Base-by-base conservation (phyloP, 2,113 vertebrate species). In the Pithys albifrons region DNA sequence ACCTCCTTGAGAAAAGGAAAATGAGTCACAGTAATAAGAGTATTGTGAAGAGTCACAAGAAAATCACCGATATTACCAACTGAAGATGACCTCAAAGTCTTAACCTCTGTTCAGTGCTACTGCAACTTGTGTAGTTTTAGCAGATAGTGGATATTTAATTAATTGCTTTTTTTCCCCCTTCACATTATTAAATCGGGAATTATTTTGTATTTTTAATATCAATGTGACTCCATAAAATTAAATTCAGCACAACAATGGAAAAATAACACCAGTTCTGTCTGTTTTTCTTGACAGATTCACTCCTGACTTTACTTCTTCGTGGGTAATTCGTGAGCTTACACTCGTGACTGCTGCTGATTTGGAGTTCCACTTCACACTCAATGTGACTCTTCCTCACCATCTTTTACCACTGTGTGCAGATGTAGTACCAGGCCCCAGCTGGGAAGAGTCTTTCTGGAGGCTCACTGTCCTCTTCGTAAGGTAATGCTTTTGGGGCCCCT, bases 221-320 rank as follows among this genome's bases (percentile, higher is more conserved):
- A 24, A 1, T 24, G 4, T 81, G 51, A 55, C 39, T 86, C 88
- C 39, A 70, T 66, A 89, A 87, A 91, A 79, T 41, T 25, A 77
- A 77, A 57, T 82, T 83, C 20, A 72, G 5, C 43, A 51, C n/a
- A 37, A 3, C 4, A 39, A 1, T 35, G 31, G 48, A 45, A 67
- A 67, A 74, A 13, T 74, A 76, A 64, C 52, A 39, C 22, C 52
- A n/a, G 13, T 24, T 74, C 39, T 55, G 7, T 33, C 49, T 77
- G 27, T 46, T 85, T 89, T 70, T 59, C 12, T 46, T 72, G 43
- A 13, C 97, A 99, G 99, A 81, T 99, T 99, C 96, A 99, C 99
- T n/a, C 99, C 99, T 28, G 99, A 99, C 96, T 99, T 99, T 74
- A 99, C 99, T 2, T 99, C 99, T 13, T 99, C 99, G 0, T 99